Evolutionary conservation across 2,113 vertebrate genomes (phyloP), one percentile per base, ranked within the genome.

Genomic region (Cheilinus undulatus): DNA sequence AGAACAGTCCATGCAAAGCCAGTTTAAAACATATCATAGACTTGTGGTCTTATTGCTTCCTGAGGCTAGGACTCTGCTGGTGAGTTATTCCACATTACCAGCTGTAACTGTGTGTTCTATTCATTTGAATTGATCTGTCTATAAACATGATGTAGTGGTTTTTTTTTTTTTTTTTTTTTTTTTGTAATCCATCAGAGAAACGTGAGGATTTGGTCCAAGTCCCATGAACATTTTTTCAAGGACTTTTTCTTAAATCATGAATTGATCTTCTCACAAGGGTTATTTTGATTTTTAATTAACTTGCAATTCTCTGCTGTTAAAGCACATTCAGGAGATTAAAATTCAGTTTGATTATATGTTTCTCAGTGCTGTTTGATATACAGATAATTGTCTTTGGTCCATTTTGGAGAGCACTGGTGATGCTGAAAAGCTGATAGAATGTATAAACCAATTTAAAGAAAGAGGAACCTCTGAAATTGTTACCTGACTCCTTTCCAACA

Each of bases 81-180:
- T 90, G 72, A 90, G 89, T 52, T 23, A 27, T 61, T 51, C 57
- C 6, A 27, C 20, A 43, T 73, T 10, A 38, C 3, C 42, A n/a
- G 52, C n/a, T 27, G 13, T 14, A 3, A n/a, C 13, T 30, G 28
- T 23, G 0, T 32, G 36, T 48, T 60, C 2, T 32, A 26, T 53
- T 12, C 7, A 15, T 51, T 52, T 48, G 13, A 15, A 30, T 64
- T 58, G 17, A 12, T 3, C 26, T 19, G 34, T 22, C 20, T 5
- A 48, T 15, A 28, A 56, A 20, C n/a, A n/a, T n/a, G n/a, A n/a
- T n/a, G n/a, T n/a, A n/a, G n/a, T n/a, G n/a, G n/a, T n/a, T n/a
- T n/a, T n/a, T n/a, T n/a, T n/a, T n/a, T n/a, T n/a, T n/a, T n/a
- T n/a, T n/a, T n/a, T n/a, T n/a, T n/a, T n/a, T n/a, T n/a, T n/a